Evolutionary conservation across 1,140 invertebrate genomes (phyloP).

Genomic region (Drosophila rhopaloa): DNA sequence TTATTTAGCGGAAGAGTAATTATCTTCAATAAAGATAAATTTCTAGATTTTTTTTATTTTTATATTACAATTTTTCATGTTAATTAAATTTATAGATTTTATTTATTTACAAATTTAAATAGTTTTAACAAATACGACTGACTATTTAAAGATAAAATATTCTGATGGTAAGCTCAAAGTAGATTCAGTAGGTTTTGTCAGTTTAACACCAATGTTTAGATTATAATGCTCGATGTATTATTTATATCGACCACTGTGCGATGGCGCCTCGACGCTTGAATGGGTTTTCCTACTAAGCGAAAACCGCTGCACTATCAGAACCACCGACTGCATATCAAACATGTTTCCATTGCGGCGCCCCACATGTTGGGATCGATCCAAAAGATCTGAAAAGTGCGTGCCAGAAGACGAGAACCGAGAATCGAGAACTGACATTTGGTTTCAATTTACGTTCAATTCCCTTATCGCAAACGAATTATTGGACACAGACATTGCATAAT

Average conservation of each 20-base stretch:
- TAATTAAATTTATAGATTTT: no score
- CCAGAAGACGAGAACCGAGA: conserved; percentile 21
- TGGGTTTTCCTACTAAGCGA: conserved; percentile 43
- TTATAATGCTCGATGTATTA: no score
- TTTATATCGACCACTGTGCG: conserved; percentile 1
- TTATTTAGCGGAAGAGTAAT: no score
- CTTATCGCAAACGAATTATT: conserved; percentile 72
- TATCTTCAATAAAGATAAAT: no score
- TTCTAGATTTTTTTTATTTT: no score
- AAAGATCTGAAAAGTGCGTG: conserved; percentile 40
- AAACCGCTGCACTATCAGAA: conserved; percentile 24
- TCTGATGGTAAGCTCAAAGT: no score
- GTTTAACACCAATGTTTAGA: no score
- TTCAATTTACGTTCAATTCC: conserved; percentile 78
- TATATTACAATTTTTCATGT: no score
- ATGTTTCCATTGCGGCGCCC: conserved; percentile 63
- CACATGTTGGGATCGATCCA: conserved; percentile 56
- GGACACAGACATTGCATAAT: conserved; percentile 68
- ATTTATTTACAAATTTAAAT: no score
- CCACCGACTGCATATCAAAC: conserved; percentile 47
- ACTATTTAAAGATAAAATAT: no score
- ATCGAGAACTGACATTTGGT: conserved; percentile 59
- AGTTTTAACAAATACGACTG: no score
- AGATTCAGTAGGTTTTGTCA: no score
- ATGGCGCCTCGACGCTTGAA: conserved; percentile 57